A percentile compares a stretch with the other conserved stretches of the same genome.
Conservation (phyloP, 2,113 vertebrate species). For the Ascaphus truei region DNA sequence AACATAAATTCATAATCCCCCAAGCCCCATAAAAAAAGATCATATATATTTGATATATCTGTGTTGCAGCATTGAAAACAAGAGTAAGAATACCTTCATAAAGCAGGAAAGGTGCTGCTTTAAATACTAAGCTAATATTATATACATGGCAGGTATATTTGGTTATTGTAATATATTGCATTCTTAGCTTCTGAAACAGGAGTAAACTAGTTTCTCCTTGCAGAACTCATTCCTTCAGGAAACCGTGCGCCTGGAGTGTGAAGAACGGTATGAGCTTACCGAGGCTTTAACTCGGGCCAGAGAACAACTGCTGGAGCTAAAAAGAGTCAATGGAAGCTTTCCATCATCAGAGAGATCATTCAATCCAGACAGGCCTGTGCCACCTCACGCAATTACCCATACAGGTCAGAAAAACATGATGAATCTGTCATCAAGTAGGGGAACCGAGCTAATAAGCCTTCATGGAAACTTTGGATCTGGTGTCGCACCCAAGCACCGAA, state of each 20-base stretch:
- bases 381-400: slow-evolving; percentile 11
- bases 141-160: too few relatives aligned
- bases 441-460: slow-evolving; percentile 11
- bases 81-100: too few relatives aligned
- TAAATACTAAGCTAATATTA: too few relatives aligned
- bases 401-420: slow-evolving; percentile 33
- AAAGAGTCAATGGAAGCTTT: slow-evolving; percentile 42
- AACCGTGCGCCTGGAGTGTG: slow-evolving; percentile 82
- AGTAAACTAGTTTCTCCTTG: slow-evolving; percentile 40
- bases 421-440: slow-evolving; percentile 26
- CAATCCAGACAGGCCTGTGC: slow-evolving; percentile 41
- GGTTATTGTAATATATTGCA: too few relatives aligned
- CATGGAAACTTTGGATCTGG: not conserved
- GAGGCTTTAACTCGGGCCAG: slow-evolving; percentile 70
- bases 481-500: not conserved
- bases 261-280: slow-evolving; percentile 83
- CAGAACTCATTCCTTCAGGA: slow-evolving; percentile 82
- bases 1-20: too few relatives aligned
- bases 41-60: too few relatives aligned
- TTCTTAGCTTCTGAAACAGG: too few relatives aligned
- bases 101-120: too few relatives aligned
- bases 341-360: slow-evolving; percentile 31
- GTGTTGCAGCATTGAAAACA: too few relatives aligned
- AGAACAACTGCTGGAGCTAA: slow-evolving; percentile 68
- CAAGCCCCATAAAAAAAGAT: too few relatives aligned